Evolutionary conservation across 2,113 vertebrate species (phyloP).

Genomic region (Cebus imitator): DNA sequence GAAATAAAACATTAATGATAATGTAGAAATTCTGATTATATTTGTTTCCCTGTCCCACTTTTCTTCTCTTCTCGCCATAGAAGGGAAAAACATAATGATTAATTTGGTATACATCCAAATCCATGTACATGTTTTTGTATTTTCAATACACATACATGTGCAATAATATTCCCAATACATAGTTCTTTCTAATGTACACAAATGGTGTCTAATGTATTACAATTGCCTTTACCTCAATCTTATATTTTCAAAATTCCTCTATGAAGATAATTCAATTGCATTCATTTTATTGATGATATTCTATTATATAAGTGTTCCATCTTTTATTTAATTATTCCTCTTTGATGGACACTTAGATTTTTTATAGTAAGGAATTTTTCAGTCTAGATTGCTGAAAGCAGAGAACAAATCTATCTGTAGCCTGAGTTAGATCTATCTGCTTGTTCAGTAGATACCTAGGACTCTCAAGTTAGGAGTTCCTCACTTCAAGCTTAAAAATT

Average conservation of each 20-base stretch:
- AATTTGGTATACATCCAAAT: neutral
- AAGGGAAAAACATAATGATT: neutral
- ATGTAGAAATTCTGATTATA: neutral
- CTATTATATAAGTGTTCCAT: neutral
- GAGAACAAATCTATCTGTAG: neutral
- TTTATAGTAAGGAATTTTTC: neutral
- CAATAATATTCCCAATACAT: no score
- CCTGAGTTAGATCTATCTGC: neutral
- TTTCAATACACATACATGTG: neutral
- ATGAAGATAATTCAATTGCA: neutral
- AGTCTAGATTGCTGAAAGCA: neutral
- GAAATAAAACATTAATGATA: neutral
- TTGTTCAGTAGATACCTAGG: neutral
- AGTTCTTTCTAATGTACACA: neutral
- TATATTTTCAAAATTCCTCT: neutral
- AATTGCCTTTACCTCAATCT: neutral
- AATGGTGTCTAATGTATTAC: neutral
- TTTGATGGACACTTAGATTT: neutral
- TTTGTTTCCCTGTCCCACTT: neutral
- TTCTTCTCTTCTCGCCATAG: neutral
- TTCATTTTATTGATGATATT: neutral
- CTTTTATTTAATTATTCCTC: neutral
- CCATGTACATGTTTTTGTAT: accelerated
- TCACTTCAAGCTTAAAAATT: neutral
- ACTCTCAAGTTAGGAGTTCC: neutral